phyloP scores from a whole-genome alignment of 2,113 vertebrate species.

The Takifugu flavidus region DNA sequence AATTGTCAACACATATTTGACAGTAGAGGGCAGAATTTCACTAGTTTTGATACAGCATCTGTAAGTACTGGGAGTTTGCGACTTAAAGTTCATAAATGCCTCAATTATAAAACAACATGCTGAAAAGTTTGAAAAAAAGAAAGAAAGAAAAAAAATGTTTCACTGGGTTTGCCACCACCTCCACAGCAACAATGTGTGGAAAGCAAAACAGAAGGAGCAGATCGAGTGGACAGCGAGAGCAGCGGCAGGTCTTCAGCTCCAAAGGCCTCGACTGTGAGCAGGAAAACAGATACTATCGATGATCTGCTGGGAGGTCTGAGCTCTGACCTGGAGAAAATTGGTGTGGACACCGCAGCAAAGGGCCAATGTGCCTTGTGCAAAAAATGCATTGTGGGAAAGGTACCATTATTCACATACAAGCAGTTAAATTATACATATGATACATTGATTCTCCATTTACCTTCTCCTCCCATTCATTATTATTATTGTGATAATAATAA shows the following conservation, averaged over 20 bases:
- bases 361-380: slow-evolving; percentile 81
- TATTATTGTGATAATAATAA: not conserved
- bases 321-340: slow-evolving; percentile 84
- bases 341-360: slow-evolving; percentile 76
- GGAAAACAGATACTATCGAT: slow-evolving; percentile 71
- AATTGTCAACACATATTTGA: not conserved
- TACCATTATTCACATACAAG: slow-evolving; percentile 36
- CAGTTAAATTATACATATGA: not conserved
- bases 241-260: slow-evolving; percentile 13
- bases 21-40: slow-evolving; percentile 65
- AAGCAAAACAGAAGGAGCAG: slow-evolving; percentile 22
- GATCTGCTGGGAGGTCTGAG: slow-evolving; percentile 82
- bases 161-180: slow-evolving; percentile 56
- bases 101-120: not conserved
- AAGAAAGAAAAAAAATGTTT: not conserved
- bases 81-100: not conserved
- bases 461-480: not conserved
- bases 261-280: slow-evolving; percentile 13
- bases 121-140: not conserved
- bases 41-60: not conserved
- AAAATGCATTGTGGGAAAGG: slow-evolving; percentile 87
- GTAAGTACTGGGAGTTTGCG: no score
- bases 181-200: slow-evolving; percentile 42
- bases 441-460: not conserved
- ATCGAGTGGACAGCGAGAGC: slow-evolving; percentile 14